A percentile compares a stretch with the other conserved stretches of the same genome.
These are phyloP conservation scores for Orthonevra nobilis DNA, from an alignment of 2,888 invertebrate species.

Conservation along the genomic window DNA sequence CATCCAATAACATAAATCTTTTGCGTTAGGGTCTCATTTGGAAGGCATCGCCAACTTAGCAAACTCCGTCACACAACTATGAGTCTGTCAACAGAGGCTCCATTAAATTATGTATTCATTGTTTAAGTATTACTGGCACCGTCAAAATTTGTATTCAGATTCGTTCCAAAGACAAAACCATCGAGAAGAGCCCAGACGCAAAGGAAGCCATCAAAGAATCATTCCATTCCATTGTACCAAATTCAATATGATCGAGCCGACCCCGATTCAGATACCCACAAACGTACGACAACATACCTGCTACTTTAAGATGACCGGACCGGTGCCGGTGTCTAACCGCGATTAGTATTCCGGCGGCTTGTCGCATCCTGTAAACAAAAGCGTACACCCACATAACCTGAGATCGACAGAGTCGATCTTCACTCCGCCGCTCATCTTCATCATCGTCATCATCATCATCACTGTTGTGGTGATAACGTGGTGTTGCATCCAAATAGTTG, in stretches of 20 bases:
- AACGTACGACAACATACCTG: too few relatives aligned
- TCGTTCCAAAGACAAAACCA: constrained; percentile 50
- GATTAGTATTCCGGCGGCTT: constrained; percentile 63
- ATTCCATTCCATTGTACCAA: constrained; percentile 61
- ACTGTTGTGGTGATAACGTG: constrained; percentile 52
- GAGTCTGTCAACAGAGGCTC: constrained; percentile 2
- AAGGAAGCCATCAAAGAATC: constrained; percentile 59
- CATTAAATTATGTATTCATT: constrained; percentile 48
- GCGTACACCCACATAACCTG: constrained; percentile 61
- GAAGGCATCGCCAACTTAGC: constrained; percentile 4
- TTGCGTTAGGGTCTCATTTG: constrained; percentile 12
- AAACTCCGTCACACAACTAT: constrained; percentile 13
- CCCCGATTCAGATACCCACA: too few relatives aligned
- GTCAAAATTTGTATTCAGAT: constrained; percentile 68
- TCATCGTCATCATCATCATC: constrained; percentile 61
- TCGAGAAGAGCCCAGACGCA: constrained; percentile 18
- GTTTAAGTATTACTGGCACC: constrained; percentile 43
- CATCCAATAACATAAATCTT: constrained; percentile 34
- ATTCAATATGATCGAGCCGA: constrained; percentile 55
- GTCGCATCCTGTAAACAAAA: constrained; percentile 50
- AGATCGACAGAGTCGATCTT: constrained; percentile 70
- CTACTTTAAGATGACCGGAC: constrained; percentile 58
- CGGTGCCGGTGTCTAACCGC: constrained; percentile 9
- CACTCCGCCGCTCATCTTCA: constrained; percentile 66
- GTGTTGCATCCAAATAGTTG: constrained; percentile 66